Percentiles rank a stretch among this genome's conserved stretches.
Conservation (phyloP, 2,113 vertebrate species). For the Tachysurus vachellii region DNA sequence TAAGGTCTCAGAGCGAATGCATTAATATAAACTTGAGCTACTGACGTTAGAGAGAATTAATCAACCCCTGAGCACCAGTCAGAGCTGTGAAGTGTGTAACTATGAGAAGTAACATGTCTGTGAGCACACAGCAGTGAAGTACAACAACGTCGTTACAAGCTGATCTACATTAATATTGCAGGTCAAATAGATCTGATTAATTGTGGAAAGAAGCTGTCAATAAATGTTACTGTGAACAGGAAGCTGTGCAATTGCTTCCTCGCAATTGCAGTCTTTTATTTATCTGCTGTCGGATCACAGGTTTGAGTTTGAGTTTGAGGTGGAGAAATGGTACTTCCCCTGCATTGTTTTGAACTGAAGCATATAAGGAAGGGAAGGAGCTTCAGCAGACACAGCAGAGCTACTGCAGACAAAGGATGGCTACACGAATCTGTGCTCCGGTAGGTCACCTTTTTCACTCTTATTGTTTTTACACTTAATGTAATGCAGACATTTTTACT, state of each 20-base stretch:
- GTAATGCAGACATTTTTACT: background rate
- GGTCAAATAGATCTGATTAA: no score
- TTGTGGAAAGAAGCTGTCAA: no score
- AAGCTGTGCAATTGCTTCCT: background rate
- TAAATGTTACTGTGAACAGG: background rate
- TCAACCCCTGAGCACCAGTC: background rate
- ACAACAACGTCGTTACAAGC: background rate
- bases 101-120: background rate
- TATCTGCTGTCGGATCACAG: background rate
- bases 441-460: background rate
- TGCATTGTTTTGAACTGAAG: no score
- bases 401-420: background rate
- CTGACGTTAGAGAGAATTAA: background rate
- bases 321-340: background rate
- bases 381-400: background rate
- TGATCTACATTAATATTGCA: no score
- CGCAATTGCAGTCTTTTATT: accelerated
- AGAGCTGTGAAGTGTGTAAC: background rate
- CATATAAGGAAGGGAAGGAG: background rate
- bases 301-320: no score
- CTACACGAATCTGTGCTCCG: background rate
- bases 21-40: background rate
- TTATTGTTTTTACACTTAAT: background rate
- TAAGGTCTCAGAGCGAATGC: background rate
- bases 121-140: background rate